Evolutionary conservation across 1,140 invertebrate genomes (phyloP).

Genomic region (Calephelis nemesis): DNA sequence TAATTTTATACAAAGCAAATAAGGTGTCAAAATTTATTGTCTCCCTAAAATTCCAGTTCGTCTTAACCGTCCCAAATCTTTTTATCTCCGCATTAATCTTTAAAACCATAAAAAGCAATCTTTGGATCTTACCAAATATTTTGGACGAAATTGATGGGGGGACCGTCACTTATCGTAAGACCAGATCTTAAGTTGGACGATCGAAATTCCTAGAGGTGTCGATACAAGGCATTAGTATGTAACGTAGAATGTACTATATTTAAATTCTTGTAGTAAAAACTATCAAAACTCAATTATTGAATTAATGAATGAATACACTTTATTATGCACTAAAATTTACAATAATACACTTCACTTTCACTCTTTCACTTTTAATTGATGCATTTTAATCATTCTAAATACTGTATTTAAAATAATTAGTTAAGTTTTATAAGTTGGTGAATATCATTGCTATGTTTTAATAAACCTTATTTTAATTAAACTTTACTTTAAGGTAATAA

Average conservation of each 20-base stretch:
- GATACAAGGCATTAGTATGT: constrained; percentile 65
- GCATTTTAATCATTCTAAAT: too few species aligned
- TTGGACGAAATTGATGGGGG: constrained; percentile 74
- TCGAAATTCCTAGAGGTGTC: constrained; percentile 78
- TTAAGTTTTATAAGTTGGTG: too few species aligned
- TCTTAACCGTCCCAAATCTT: constrained; percentile 61
- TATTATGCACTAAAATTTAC: too few species aligned
- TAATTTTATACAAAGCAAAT: constrained; percentile 48
- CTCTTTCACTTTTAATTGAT: neutral
- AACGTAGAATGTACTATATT: constrained; percentile 21
- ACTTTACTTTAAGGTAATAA: too few species aligned
- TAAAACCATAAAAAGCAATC: constrained; percentile 73
- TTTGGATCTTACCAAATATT: constrained; percentile 74
- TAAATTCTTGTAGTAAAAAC: neutral
- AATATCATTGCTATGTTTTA: too few species aligned
- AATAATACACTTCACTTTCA: neutral
- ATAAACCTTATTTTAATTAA: too few species aligned
- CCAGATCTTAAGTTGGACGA: constrained; percentile 58
- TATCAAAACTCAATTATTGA: too few species aligned
- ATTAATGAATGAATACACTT: too few species aligned
- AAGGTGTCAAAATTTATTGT: constrained; percentile 73
- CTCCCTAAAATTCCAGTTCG: constrained; percentile 54
- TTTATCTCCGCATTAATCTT: constrained; percentile 76
- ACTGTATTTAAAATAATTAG: neutral
- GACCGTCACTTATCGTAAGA: constrained; percentile 57